phyloP scores from a whole-genome alignment of 2,113 vertebrate genomes.

The Raja brachyura region DNA sequence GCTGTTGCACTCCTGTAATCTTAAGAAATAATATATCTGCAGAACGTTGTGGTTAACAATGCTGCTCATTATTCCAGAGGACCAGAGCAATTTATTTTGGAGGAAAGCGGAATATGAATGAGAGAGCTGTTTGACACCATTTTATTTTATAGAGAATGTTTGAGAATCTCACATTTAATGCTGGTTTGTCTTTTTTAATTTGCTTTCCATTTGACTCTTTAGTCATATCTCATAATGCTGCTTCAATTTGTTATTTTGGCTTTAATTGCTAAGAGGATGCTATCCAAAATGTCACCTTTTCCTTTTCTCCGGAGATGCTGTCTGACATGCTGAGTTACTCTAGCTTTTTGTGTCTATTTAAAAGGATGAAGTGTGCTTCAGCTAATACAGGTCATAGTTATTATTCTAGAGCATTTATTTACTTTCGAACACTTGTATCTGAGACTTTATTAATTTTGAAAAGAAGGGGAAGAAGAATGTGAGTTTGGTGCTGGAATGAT shows the following conservation, averaged over 20 bases:
- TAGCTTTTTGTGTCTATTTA: too few species aligned
- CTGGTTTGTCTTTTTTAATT: not conserved
- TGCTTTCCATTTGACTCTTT: not conserved
- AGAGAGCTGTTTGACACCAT: not conserved
- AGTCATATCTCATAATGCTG: not conserved
- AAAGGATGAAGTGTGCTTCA: not conserved
- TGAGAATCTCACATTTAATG: not conserved
- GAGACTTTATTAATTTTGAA: not conserved
- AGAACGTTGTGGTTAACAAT: not conserved
- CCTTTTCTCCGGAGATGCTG: too few species aligned
- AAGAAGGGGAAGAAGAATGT: not conserved
- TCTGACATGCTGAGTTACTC: too few species aligned
- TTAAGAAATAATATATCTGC: not conserved
- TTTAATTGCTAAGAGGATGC: too few species aligned
- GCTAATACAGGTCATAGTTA: not conserved
- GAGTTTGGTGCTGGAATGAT: not conserved
- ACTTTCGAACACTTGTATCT: not conserved
- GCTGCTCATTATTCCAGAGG: not conserved
- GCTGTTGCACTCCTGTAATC: not conserved
- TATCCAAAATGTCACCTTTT: too few species aligned
- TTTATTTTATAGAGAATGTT: not conserved
- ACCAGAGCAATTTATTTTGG: not conserved
- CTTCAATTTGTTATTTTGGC: too few species aligned
- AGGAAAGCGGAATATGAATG: not conserved
- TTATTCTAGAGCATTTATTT: not conserved